Evolutionary conservation across 2,888 invertebrate genomes (phyloP).

Genomic region (Lepidonotus clava): DNA sequence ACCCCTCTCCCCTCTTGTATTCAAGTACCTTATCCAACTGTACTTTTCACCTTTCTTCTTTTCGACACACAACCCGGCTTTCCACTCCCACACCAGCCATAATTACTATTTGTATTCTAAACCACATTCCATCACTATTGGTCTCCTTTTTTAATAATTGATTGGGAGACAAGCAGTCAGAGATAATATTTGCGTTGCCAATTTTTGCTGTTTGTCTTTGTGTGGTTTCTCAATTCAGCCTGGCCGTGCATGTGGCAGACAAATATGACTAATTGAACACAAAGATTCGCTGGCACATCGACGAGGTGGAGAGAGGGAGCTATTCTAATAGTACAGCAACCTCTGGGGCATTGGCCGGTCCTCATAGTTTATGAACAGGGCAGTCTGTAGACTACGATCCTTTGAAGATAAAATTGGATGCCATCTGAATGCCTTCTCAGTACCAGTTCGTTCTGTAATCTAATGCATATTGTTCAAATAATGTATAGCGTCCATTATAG

Average conservation of each 20-base stretch:
- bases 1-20: not conserved
- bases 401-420: no score
- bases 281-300: conserved; percentile 21
- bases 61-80: no score
- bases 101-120: conserved; percentile 52
- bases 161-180: conserved; percentile 40
- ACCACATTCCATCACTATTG: conserved; percentile 48
- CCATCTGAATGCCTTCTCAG: no score
- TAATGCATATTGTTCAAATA: no score
- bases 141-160: conserved; percentile 34
- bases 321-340: no score
- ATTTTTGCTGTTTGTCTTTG: conserved; percentile 46
- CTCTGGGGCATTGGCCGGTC: no score
- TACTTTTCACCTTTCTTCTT: no score
- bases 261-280: conserved; percentile 44
- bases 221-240: conserved; percentile 40
- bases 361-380: no score
- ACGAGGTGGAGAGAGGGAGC: not conserved
- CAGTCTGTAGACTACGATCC: no score
- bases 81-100: not conserved
- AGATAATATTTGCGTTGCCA: conserved; percentile 44
- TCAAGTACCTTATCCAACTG: no score
- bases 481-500: no score
- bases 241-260: conserved; percentile 19
- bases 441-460: no score